Base-by-base conservation (phyloP, 2,113 vertebrate species). In the Ammodramus savannarum region DNA sequence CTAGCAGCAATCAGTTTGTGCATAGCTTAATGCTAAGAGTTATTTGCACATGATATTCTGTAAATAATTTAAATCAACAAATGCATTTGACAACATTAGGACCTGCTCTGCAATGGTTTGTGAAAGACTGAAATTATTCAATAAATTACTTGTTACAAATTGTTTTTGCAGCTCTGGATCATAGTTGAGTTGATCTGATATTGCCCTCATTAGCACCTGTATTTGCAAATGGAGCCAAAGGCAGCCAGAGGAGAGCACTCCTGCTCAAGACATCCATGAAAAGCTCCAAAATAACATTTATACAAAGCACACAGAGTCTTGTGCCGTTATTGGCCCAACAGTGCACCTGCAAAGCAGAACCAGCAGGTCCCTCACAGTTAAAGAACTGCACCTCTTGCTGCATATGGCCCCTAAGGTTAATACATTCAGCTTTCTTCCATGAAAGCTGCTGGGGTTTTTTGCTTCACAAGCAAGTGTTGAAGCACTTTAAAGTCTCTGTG, bases 51-150 rank as follows among this genome's bases (percentile, higher is more conserved):
- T 63, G 52, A 36, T 83, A 69, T 48, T 80, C 74, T 86, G 78
- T 65, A 92, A 86, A 94, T 83, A 88, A 85, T 82, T 91, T 95
- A 75, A 74, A 34, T 86, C 63, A 85, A 59, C 59, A 93, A 74
- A 83, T 66, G 39, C 34, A 23, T 94, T 83, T 93, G 78, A 85
- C 44, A 85, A 11, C 39, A 67, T 67, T 73, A 82, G 51, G 55
- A 76, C 43, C n/a, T 66, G 74, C 77, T 94, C 7, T 13, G 55
- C 26, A 71, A 41, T 41, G 16, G 16, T n/a, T 88, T 1, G 5
- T 8, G 36, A 46, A 43, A 63, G 39, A 32, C 13, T 52, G 55
- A 96, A 93, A 77, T 63, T 88, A 48, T 88, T 91, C 67, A 81
- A 80, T 86, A 71, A 66, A 93, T 91, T 74, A 43, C 17, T 76